Base-by-base conservation (phyloP, 2,888 invertebrate genomes). In the Nebria salina region DNA sequence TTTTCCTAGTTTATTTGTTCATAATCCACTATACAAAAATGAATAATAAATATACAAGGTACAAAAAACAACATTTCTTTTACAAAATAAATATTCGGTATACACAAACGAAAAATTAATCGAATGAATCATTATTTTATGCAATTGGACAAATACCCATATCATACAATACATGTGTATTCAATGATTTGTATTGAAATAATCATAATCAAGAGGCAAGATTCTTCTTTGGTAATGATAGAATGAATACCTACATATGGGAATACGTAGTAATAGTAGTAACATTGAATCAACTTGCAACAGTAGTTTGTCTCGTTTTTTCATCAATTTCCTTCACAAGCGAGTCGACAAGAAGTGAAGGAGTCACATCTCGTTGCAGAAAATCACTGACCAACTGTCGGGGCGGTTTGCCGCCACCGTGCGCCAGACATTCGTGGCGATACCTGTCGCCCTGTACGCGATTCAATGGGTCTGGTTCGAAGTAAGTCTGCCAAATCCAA, bases 401-500 rank as follows among this genome's bases (percentile, higher is more conserved):
- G 0, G 97, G 95, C 2, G 96, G 96, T 83, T 93, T 93, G 0
- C 97, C 96, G 42, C 98, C 98, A 7, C 98, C 98, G 86, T 97
- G 95, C 0, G 94, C 91, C 81, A 98, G 90, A 86, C 98, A 94
- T 84, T 95, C 93, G 2, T 89, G 89, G 11, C 97, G 90, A 86
- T 96, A 96, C 83, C 91, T 91, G 85, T 96, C 95, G 0, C 98
- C 98, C 42, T 94, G 93, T n/a, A 88, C 85, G 4, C 96, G 92
- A 86, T 91, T 92, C 75, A 97, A 93, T 0, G 97, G 97, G 87
- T 95, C 93, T 0, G 89, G 87, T 86, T 93, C 92, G 87, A 99
- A 98, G 87, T 95, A 94, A 25, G 92, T 92, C 87, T 95, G 94
- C 98, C 98, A 99, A 83, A 98, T 96, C 90, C 95, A 94, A 81